Evolutionary conservation across 2,797 vertebrate genomes (phyloP).

Genomic region (Odontamblyopus lacepedii): DNA sequence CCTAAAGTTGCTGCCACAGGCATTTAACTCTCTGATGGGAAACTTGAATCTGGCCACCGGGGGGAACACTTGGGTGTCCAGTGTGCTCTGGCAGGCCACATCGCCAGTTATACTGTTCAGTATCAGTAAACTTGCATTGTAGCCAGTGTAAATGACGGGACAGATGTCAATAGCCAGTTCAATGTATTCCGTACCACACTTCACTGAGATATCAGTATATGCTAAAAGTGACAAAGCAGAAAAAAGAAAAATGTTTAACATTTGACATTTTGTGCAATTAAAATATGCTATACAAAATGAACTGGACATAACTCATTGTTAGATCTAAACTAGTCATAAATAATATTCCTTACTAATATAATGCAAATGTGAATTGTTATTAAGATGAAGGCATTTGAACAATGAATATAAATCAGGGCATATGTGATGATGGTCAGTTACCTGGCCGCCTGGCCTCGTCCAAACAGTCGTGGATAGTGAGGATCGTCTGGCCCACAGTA

Average conservation of each 20-base stretch:
- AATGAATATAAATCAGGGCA: neutral
- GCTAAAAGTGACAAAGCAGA: constrained; percentile 45
- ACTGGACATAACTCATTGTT: neutral
- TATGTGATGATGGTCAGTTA: constrained; percentile 19
- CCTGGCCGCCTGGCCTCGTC: constrained; percentile 57
- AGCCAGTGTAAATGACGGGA: constrained; percentile 71
- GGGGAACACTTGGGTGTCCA: constrained; percentile 58
- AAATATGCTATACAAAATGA: neutral
- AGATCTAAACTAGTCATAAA: neutral
- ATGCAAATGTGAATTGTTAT: neutral
- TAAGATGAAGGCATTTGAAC: neutral
- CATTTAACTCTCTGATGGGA: constrained; percentile 66
- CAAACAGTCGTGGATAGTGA: constrained; percentile 59
- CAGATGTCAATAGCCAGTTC: constrained; percentile 70
- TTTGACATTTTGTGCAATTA: neutral
- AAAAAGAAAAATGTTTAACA: neutral
- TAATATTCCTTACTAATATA: neutral
- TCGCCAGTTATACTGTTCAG: constrained; percentile 57
- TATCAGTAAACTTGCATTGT: constrained; percentile 70
- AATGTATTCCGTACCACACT: constrained; percentile 73
- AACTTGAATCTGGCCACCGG: constrained; percentile 74
- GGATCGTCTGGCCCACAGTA: constrained; percentile 60
- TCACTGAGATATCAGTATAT: constrained; percentile 71
- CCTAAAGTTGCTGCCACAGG: constrained; percentile 72
- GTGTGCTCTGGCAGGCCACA: constrained; percentile 50